Evolutionary conservation across 2,113 vertebrate genomes (phyloP).

Genomic region (Ictalurus punctatus): DNA sequence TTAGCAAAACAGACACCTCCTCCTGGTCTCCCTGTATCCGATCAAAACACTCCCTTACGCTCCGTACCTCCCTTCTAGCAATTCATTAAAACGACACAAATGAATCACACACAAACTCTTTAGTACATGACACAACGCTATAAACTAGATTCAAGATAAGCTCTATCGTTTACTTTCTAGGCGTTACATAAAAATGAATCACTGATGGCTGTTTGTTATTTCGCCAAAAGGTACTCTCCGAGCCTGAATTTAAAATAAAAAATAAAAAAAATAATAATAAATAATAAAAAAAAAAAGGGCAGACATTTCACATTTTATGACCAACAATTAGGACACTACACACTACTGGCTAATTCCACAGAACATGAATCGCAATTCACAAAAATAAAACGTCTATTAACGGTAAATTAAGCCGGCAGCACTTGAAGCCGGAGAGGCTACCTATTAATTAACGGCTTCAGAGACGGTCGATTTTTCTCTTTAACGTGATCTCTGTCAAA

Average conservation of each 20-base stretch:
- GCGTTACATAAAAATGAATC: background rate
- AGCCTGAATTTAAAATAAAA: background rate
- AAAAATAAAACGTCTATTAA: slow-evolving; percentile 28
- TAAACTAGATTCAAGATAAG: slow-evolving; percentile 31
- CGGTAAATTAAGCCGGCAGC: background rate
- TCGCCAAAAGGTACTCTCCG: background rate
- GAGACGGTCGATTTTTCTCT: slow-evolving; percentile 48
- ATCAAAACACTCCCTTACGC: slow-evolving; percentile 28
- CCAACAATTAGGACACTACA: slow-evolving; percentile 5
- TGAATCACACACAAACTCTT: slow-evolving; percentile 11
- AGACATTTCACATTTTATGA: background rate
- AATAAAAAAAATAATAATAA: too few relatives aligned
- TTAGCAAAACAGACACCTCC: slow-evolving; percentile 36
- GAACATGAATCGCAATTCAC: background rate
- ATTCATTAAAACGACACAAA: slow-evolving; percentile 5
- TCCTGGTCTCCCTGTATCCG: slow-evolving; percentile 8
- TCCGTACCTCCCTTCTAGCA: background rate
- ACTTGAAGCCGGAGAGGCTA: slow-evolving; percentile 24
- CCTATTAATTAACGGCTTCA: slow-evolving; percentile 62
- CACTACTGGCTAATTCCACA: background rate
- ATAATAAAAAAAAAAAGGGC: too few relatives aligned
- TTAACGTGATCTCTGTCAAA: slow-evolving; percentile 53
- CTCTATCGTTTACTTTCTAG: background rate
- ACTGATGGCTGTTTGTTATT: background rate
- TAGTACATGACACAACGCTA: slow-evolving; percentile 3